A percentile compares a stretch with the other conserved stretches of the same genome.
These are phyloP conservation scores for Syngnathus typhle DNA, from an alignment of 2,113 vertebrate species.

Conservation along the genomic window DNA sequence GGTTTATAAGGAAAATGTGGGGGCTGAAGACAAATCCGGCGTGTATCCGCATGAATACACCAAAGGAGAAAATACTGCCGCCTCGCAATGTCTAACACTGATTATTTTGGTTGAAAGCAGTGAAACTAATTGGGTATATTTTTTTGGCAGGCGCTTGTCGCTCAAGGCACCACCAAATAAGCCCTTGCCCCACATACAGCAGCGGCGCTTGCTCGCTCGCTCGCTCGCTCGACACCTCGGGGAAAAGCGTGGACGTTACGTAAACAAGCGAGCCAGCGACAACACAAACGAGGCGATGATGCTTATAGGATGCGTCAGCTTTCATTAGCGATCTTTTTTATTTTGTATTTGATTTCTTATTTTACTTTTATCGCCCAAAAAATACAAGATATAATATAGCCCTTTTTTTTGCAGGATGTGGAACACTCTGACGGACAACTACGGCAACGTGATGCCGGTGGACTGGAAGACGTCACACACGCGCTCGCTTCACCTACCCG, in stretches of 20 bases:
- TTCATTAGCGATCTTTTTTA: too few relatives aligned
- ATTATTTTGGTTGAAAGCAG: background rate
- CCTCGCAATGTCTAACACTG: background rate
- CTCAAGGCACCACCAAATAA: conserved; percentile 27
- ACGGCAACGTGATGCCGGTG: conserved; percentile 94
- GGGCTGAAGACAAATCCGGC: background rate
- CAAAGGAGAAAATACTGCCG: background rate
- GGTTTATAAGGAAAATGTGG: conserved; percentile 21
- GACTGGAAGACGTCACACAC: conserved; percentile 96
- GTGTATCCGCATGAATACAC: background rate
- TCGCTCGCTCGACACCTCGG: conserved; percentile 49
- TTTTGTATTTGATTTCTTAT: too few relatives aligned
- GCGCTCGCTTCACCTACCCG: conserved; percentile 86
- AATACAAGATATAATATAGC: too few relatives aligned
- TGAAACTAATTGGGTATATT: background rate
- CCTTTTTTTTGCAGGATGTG: conserved; percentile 76
- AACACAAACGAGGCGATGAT: conserved; percentile 47
- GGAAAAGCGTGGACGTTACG: conserved; percentile 53
- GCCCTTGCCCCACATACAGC: conserved; percentile 55
- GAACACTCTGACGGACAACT: conserved; percentile 95
- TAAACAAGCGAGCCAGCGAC: conserved; percentile 38
- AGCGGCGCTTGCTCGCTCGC: conserved; percentile 26
- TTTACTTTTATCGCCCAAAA: too few relatives aligned
- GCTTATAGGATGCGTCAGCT: background rate
- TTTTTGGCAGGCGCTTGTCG: conserved; percentile 25